Evolutionary conservation across 1,140 invertebrate genomes (phyloP).

Genomic region (Odontomachus brunneus): DNA sequence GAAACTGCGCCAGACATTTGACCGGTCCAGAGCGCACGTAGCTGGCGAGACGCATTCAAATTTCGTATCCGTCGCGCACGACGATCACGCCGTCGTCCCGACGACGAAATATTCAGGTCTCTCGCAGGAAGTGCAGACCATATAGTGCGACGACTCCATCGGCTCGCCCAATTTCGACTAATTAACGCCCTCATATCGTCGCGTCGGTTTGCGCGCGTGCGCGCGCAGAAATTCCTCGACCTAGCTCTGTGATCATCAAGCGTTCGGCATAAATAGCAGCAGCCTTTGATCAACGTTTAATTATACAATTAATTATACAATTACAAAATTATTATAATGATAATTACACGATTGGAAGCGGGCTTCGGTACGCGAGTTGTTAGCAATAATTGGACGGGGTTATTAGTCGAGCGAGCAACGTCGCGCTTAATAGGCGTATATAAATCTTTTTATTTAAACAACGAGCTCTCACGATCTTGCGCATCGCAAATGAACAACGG

Average conservation of each 20-base stretch:
- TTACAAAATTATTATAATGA: constrained; percentile 7
- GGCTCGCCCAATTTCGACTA: constrained; percentile 12
- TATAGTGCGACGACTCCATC: neutral
- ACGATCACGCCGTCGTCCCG: neutral
- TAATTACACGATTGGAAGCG: constrained; percentile 12
- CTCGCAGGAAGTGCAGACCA: constrained; percentile 28
- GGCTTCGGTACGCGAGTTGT: neutral
- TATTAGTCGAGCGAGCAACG: neutral
- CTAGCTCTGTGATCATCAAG: neutral
- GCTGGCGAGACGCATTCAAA: constrained; percentile 36
- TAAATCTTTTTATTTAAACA: no score
- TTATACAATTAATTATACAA: constrained; percentile 26
- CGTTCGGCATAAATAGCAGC: neutral
- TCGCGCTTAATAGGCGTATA: neutral
- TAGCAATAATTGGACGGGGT: constrained; percentile 9
- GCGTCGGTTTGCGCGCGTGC: neutral
- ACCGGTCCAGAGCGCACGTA: neutral
- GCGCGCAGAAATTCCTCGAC: no score
- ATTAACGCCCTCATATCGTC: constrained; percentile 3
- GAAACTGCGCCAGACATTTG: constrained; percentile 23
- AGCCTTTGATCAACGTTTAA: constrained; percentile 12
- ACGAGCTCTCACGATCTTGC: no score
- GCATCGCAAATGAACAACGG: no score
- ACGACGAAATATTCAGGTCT: constrained; percentile 25
- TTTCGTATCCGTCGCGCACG: constrained; percentile 31